These are phyloP conservation scores for Rhipidura dahli DNA, from an alignment of 2,113 vertebrate genomes.

Conservation along the genomic window DNA sequence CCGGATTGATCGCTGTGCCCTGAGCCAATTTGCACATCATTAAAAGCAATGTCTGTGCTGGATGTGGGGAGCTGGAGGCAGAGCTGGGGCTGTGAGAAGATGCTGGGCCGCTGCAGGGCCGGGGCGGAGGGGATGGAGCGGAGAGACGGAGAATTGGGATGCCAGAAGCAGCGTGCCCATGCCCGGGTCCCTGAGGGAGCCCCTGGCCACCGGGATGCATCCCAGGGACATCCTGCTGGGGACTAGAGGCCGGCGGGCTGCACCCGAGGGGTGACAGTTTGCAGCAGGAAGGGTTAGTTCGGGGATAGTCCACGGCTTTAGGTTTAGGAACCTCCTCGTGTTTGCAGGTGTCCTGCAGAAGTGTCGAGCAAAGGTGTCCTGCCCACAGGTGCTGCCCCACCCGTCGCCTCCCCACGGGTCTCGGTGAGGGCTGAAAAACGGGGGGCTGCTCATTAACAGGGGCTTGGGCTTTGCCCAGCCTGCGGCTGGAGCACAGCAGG, in stretches of 20 bases:
- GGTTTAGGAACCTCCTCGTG: neutral
- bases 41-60: neutral
- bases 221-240: neutral
- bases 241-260: neutral
- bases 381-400: neutral
- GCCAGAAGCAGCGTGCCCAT: neutral
- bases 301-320: no score
- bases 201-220: rapidly evolving
- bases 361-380: neutral
- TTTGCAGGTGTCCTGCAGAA: neutral
- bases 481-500: neutral
- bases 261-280: rapidly evolving
- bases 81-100: neutral
- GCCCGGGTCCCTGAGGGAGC: neutral
- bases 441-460: neutral
- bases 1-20: neutral
- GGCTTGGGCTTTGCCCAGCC: neutral
- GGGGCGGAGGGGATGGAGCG: rapidly evolving
- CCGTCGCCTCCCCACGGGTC: neutral
- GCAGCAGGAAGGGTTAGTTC: neutral
- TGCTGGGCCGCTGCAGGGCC: neutral
- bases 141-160: neutral
- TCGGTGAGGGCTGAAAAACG: rapidly evolving
- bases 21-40: neutral
- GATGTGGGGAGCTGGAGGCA: neutral